Conservation (phyloP, 2,797 vertebrate species). For the Pachyuromys duprasi region DNA sequence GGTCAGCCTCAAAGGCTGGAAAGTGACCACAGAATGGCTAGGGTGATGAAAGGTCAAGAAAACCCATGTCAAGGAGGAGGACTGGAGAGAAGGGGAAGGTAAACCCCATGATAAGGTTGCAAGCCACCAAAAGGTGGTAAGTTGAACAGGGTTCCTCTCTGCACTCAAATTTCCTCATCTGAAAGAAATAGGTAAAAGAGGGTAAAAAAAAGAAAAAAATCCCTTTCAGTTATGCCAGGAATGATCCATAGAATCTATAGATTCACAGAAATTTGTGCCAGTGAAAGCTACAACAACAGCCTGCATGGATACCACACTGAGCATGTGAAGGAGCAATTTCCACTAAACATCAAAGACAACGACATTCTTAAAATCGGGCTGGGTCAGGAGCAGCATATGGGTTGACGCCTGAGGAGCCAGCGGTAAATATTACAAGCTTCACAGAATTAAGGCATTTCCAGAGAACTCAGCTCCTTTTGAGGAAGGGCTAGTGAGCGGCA, state of each 20-base stretch:
- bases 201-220: not conserved
- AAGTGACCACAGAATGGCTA: not conserved
- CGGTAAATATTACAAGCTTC: not conserved
- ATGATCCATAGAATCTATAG: not conserved
- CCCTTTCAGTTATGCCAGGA: not conserved
- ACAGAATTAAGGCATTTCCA: not conserved
- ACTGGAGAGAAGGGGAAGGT: slow-evolving; percentile 48
- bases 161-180: slow-evolving; percentile 61
- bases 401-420: not conserved
- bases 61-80: slow-evolving; percentile 38
- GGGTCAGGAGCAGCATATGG: too few species aligned
- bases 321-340: not conserved
- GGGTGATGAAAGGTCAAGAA: slow-evolving; percentile 55
- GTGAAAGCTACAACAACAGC: not conserved
- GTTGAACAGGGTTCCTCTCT: slow-evolving; percentile 52
- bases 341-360: not conserved
- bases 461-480: not conserved
- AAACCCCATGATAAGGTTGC: slow-evolving; percentile 63
- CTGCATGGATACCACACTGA: not conserved
- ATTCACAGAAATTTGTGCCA: not conserved
- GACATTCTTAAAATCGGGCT: not conserved
- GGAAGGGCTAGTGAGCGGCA: not conserved
- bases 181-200: slow-evolving; percentile 56
- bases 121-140: slow-evolving; percentile 55
- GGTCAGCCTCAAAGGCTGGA: slow-evolving; percentile 47